These are phyloP conservation scores for Novumbra hubbsi DNA, from an alignment of 2,797 vertebrate genomes.

Conservation along the genomic window DNA sequence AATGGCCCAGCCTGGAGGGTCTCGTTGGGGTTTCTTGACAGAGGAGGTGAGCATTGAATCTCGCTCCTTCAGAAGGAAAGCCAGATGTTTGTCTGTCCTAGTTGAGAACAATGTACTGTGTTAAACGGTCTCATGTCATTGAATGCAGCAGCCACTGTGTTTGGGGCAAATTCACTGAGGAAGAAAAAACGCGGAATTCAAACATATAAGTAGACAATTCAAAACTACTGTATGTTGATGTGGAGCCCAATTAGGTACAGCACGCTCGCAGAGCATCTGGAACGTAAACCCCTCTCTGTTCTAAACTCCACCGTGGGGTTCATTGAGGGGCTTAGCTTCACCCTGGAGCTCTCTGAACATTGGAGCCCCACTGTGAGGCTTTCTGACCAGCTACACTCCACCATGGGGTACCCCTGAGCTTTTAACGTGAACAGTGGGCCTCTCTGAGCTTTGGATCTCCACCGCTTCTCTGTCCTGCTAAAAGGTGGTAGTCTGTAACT, in stretches of 20 bases:
- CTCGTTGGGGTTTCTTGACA: slow-evolving; percentile 38
- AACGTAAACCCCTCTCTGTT: background rate
- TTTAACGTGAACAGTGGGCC: slow-evolving; percentile 26
- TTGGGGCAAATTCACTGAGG: slow-evolving; percentile 15
- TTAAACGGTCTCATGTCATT: slow-evolving; percentile 38
- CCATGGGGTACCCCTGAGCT: slow-evolving; percentile 26
- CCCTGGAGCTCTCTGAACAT: slow-evolving; percentile 45
- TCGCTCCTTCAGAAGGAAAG: slow-evolving; percentile 34
- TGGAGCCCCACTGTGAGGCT: slow-evolving; percentile 39
- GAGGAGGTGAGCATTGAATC: slow-evolving; percentile 28
- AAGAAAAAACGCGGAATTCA: background rate
- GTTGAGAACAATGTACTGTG: slow-evolving; percentile 26
- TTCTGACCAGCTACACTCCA: slow-evolving; percentile 33
- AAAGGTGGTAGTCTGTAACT: slow-evolving; percentile 6
- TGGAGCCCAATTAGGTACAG: background rate
- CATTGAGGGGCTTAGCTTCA: slow-evolving; percentile 41
- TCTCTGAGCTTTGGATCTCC: background rate
- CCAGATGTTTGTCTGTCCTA: slow-evolving; percentile 57
- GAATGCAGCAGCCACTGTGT: slow-evolving; percentile 29
- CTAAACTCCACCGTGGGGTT: slow-evolving; percentile 3
- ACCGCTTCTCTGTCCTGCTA: slow-evolving; percentile 13
- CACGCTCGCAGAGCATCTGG: background rate
- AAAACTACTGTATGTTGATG: background rate
- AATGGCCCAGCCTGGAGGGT: slow-evolving; percentile 34
- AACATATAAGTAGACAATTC: background rate